Evolutionary conservation across 1,140 invertebrate genomes (phyloP), one percentile per base, ranked within the genome.

Genomic region (Diorhabda elongata): DNA sequence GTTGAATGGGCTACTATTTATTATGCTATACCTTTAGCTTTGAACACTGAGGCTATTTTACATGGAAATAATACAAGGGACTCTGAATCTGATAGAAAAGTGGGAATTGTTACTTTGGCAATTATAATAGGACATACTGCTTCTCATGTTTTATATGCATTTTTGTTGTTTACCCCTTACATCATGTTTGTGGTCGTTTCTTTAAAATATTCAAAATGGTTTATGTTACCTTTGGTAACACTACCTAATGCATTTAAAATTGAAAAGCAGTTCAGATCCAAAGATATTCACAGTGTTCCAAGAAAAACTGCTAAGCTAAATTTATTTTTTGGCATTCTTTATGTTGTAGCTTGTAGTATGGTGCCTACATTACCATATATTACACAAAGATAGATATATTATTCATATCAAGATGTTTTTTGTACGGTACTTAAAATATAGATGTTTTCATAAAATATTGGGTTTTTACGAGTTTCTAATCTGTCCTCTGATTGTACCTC

Each of bases 61-160:
- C 96, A 98, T 79, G 94, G 92, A 75, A 98, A 98, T 75, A 98
- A 98, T 80, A 95, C 94, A 2, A 86, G 95, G 70, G 95, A 98
- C 83, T 86, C 93, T 72, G 93, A 94, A 69, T 89, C 87, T 70
- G 95, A 97, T 78, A 88, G 87, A 63, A 87, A 87, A 77, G 94
- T 92, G 67, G 94, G 94, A 57, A 95, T 96, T 71, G 92, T 98
- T 0, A 98, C 96, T 4, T 81, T 98, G 71, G 95, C 96, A 5
- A 97, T 98, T 77, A 81, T 97, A n/a, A 91, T 98, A 74, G 96
- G 96, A 9, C 89, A 89, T 75, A 94, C 92, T 57, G 90, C 91
- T 66, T 98, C 96, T 7, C 94, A 97, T 82, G 86, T 96, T 69
- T 83, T 98, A 5, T 98, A 96, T 82, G 93, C 92, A 60, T 88